These are phyloP conservation scores for Drosophila subsilvestris DNA, from an alignment of 2,888 invertebrate genomes.

Conservation along the genomic window DNA sequence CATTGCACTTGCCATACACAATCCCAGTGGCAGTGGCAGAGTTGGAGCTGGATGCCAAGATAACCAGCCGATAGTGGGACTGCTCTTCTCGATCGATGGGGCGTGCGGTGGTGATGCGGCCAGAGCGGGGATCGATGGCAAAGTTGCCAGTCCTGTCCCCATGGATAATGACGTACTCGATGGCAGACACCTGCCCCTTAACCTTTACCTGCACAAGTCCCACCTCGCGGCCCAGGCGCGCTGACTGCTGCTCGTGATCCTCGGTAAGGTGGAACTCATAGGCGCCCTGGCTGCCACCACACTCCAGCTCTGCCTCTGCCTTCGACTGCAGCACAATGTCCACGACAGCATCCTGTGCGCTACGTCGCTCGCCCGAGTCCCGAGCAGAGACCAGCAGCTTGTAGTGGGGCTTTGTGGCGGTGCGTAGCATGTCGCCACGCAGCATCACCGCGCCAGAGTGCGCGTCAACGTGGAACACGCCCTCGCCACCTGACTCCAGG, in stretches of 20 bases:
- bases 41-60: slow-evolving; percentile 89
- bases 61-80: slow-evolving; percentile 90
- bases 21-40: slow-evolving; percentile 84
- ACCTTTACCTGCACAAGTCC: slow-evolving; percentile 88
- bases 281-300: slow-evolving; percentile 90
- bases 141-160: slow-evolving; percentile 88
- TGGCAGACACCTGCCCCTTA: slow-evolving; percentile 51
- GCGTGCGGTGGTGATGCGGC: slow-evolving; percentile 90
- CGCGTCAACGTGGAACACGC: slow-evolving; percentile 91
- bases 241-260: slow-evolving; percentile 87
- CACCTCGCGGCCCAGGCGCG: slow-evolving; percentile 88
- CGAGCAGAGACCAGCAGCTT: slow-evolving; percentile 91
- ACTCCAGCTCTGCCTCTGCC: slow-evolving; percentile 88
- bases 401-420: slow-evolving; percentile 88
- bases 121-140: slow-evolving; percentile 91
- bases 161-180: slow-evolving; percentile 87
- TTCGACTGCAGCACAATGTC: slow-evolving; percentile 91
- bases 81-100: slow-evolving; percentile 93
- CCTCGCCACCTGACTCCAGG: slow-evolving; percentile 91
- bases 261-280: slow-evolving; percentile 94
- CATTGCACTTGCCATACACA: slow-evolving; percentile 90
- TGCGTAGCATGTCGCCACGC: slow-evolving; percentile 84
- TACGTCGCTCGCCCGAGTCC: slow-evolving; percentile 91
- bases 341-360: slow-evolving; percentile 90
- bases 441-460: slow-evolving; percentile 90